Conservation (phyloP, 2,113 vertebrate species). For the Gavialis gangeticus region DNA sequence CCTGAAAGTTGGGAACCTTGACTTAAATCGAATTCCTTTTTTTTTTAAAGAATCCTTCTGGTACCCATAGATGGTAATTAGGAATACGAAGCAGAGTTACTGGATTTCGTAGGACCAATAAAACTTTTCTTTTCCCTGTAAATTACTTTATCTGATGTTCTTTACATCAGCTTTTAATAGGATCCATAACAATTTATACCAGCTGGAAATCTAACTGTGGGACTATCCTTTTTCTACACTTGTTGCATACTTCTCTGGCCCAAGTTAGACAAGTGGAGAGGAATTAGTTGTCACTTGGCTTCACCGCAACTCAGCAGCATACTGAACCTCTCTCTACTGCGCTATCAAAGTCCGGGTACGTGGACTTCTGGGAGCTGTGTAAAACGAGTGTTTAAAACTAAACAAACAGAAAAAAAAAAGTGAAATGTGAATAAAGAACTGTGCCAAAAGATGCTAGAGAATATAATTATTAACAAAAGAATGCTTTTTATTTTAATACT, state of each 20-base stretch:
- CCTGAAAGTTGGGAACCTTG: too few species aligned
- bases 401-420: background rate
- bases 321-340: constrained; percentile 2
- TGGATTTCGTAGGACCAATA: background rate
- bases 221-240: background rate
- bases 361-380: background rate
- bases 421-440: too few species aligned
- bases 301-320: background rate
- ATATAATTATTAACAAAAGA: background rate
- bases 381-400: background rate
- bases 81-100: background rate
- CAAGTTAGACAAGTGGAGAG: background rate
- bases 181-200: background rate
- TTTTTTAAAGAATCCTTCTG: background rate
- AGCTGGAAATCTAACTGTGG: background rate
- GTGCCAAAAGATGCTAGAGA: too few species aligned
- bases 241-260: background rate
- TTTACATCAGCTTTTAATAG: background rate
- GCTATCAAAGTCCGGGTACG: constrained; percentile 16
- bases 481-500: background rate
- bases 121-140: background rate
- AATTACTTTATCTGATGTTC: background rate
- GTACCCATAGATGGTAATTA: background rate
- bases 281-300: background rate
- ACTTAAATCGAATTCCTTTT: too few species aligned